Percentiles rank a stretch among this genome's conserved stretches.
Conservation (phyloP, 2,113 vertebrate genomes). For the Amazona guildingii region DNA sequence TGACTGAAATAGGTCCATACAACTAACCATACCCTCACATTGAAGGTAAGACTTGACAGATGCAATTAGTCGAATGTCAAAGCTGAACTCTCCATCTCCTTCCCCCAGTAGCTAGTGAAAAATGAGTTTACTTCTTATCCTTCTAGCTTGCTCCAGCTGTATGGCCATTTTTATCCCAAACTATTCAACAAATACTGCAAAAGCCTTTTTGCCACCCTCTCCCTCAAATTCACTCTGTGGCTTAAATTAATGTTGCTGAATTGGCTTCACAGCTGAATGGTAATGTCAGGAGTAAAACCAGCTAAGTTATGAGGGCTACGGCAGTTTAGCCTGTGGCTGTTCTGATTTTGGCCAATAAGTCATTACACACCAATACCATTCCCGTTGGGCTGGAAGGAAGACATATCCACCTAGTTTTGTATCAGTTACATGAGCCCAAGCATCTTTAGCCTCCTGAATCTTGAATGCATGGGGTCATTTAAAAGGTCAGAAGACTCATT, state of each 20-base stretch:
- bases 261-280: neutral
- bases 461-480: neutral
- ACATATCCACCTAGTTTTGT: neutral
- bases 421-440: neutral
- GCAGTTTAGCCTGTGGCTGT: neutral
- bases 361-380: neutral
- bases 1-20: neutral
- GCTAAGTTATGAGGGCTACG: neutral
- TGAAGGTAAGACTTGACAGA: neutral
- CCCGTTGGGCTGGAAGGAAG: neutral
- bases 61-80: neutral
- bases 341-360: neutral
- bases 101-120: neutral
- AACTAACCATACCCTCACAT: neutral
- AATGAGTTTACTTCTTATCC: neutral
- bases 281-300: neutral
- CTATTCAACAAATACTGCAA: neutral
- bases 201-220: neutral
- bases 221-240: neutral
- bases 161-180: neutral
- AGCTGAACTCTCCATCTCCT: neutral
- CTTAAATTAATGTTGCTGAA: neutral
- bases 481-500: neutral
- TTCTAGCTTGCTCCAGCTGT: neutral
- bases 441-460: neutral